Percentiles rank a stretch among this genome's conserved stretches.
Conservation (phyloP, 1,140 invertebrate species). For the Helicoverpa armigera region DNA sequence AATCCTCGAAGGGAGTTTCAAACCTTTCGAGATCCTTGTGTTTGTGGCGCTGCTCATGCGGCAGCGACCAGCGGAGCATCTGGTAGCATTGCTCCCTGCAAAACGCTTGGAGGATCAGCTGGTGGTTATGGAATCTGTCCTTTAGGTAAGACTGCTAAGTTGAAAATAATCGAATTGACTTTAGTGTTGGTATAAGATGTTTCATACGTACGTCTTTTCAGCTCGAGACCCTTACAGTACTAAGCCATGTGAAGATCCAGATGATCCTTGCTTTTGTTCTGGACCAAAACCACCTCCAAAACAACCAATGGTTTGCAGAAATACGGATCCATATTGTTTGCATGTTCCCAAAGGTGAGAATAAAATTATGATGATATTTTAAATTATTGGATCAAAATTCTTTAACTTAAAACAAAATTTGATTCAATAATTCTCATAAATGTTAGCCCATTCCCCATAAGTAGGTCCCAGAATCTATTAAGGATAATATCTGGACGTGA, state of each 20-base stretch:
- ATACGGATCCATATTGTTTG: constrained; percentile 80
- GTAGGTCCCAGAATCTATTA: not conserved
- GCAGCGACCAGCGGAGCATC: constrained; percentile 8
- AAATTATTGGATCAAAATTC: constrained; percentile 15
- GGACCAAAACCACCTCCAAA: constrained; percentile 69
- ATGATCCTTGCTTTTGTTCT: constrained; percentile 80
- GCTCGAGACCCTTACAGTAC: constrained; percentile 75
- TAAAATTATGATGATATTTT: not conserved
- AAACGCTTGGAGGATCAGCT: too few species aligned
- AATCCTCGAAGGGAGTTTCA: constrained; percentile 70
- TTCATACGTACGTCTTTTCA: constrained; percentile 55
- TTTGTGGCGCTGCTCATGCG: constrained; percentile 67
- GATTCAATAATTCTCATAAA: constrained; percentile 5
- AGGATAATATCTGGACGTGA: constrained; percentile 11
- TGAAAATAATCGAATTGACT: not conserved
- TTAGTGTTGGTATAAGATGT: not conserved
- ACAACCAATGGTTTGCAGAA: constrained; percentile 74
- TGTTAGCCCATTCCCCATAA: not conserved
- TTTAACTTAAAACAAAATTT: not conserved
- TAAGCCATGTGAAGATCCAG: constrained; percentile 77
- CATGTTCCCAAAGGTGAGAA: constrained; percentile 82
- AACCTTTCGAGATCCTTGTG: constrained; percentile 72
- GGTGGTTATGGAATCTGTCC: constrained; percentile 49
- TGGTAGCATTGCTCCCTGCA: constrained; percentile 13
- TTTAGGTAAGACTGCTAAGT: constrained; percentile 59